Percentiles rank a stretch among this genome's conserved stretches.
Conservation (phyloP, 2,797 vertebrate species). For the Huso huso region DNA sequence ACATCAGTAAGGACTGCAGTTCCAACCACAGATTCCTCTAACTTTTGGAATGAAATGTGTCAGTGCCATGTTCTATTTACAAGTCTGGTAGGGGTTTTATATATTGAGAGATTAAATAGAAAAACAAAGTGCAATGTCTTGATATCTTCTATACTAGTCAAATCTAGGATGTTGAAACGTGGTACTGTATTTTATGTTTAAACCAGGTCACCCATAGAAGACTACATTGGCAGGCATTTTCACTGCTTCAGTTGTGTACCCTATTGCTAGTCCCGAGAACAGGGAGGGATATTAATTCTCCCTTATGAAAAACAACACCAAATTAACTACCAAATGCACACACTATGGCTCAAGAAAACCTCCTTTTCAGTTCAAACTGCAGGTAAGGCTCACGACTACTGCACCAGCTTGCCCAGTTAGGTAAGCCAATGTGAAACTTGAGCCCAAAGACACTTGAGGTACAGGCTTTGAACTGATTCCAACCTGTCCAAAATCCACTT, state of each 20-base stretch:
- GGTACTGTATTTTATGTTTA: no score
- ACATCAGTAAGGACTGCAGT: not conserved
- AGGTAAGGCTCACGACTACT: slow-evolving; percentile 4
- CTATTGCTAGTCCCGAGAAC: no score
- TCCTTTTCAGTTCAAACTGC: not conserved
- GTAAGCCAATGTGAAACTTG: slow-evolving; percentile 10
- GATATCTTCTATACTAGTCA: slow-evolving; percentile 28
- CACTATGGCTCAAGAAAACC: not conserved
- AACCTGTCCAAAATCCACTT: not conserved
- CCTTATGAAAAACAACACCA: no score
- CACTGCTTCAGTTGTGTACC: no score
- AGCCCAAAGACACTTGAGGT: slow-evolving; percentile 1
- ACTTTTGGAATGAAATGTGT: not conserved
- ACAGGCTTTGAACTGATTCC: not conserved
- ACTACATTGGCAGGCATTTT: no score
- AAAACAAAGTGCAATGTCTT: slow-evolving; percentile 30
- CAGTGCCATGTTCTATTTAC: not conserved
- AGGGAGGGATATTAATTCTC: no score
- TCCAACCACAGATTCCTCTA: not conserved
- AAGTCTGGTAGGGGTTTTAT: not conserved
- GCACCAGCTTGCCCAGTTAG: slow-evolving; percentile 7
- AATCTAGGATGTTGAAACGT: slow-evolving; percentile 43
- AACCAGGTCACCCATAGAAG: no score
- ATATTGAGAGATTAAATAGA: not conserved
- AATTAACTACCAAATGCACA: no score